Percentiles rank a stretch among this genome's conserved stretches.
Evolutionary conservation across 2,797 vertebrate genomes (phyloP).

Genomic region (Megaceryle alcyon): DNA sequence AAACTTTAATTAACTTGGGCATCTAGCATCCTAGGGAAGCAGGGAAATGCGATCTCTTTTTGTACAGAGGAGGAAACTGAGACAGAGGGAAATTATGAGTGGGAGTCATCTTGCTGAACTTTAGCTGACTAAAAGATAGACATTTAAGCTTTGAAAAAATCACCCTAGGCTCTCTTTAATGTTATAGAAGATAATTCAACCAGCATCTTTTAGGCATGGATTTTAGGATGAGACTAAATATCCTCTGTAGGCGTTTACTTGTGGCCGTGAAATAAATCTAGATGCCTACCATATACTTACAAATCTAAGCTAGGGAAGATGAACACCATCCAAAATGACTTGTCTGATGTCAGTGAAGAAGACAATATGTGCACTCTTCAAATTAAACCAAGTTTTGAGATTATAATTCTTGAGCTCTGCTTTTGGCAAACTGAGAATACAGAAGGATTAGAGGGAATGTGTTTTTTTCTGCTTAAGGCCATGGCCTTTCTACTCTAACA

Average conservation of each 20-base stretch:
- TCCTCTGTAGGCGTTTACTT: background rate
- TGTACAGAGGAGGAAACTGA: background rate
- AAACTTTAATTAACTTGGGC: conserved; percentile 25
- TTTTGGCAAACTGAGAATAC: background rate
- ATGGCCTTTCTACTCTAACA: background rate
- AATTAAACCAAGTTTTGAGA: background rate
- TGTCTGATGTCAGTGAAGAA: background rate
- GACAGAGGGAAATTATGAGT: background rate
- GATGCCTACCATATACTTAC: background rate
- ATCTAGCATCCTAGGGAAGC: background rate
- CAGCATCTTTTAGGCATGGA: background rate
- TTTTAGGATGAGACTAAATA: background rate
- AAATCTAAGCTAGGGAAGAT: background rate
- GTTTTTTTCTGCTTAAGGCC: background rate
- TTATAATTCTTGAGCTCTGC: background rate
- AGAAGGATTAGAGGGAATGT: background rate
- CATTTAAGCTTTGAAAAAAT: background rate
- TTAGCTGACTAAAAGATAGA: background rate
- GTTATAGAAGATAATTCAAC: background rate
- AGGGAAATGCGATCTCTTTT: background rate
- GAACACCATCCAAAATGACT: background rate
- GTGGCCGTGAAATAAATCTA: background rate
- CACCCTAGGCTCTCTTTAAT: background rate
- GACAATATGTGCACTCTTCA: background rate
- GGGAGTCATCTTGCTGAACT: background rate